These are phyloP conservation scores for Caenorhabditis tropicalis DNA, from an alignment of 1,140 invertebrate species.

Conservation along the genomic window DNA sequence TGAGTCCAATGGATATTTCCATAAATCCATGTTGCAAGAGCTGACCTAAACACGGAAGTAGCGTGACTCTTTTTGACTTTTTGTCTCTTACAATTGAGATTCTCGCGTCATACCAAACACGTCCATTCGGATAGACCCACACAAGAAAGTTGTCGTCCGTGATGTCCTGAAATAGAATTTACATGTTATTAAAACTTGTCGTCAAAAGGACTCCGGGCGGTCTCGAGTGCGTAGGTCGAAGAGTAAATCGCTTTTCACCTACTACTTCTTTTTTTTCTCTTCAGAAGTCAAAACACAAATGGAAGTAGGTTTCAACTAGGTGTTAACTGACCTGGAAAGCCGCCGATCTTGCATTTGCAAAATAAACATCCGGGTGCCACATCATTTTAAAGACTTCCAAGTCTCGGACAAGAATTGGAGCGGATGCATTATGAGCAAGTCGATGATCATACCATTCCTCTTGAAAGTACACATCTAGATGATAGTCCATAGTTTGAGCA, in stretches of 20 bases:
- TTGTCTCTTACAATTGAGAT: constrained; percentile 42
- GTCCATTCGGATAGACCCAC: constrained; percentile 70
- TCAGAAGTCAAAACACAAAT: constrained; percentile 8
- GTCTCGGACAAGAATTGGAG: constrained; percentile 67
- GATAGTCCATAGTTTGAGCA: constrained; percentile 72
- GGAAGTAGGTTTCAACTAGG: neutral
- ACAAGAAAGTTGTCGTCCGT: constrained; percentile 71
- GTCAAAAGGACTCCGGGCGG: neutral
- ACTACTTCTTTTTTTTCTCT: neutral
- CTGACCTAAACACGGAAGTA: constrained; percentile 5
- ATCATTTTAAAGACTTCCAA: constrained; percentile 66
- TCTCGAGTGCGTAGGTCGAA: constrained; percentile 3
- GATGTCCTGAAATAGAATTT: constrained; percentile 60
- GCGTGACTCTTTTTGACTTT: neutral
- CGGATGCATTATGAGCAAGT: constrained; percentile 64
- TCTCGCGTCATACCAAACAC: constrained; percentile 70
- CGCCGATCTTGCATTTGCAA: constrained; percentile 68
- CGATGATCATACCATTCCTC: constrained; percentile 69
- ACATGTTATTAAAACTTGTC: constrained; percentile 15
- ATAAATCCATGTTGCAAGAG: constrained; percentile 71
- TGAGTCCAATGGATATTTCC: constrained; percentile 69
- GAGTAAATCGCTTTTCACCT: neutral
- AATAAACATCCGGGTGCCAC: constrained; percentile 71
- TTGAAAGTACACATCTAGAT: constrained; percentile 71
- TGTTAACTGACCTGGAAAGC: constrained; percentile 57